phyloP scores from a whole-genome alignment of 2,113 vertebrate species.

The Trinectes maculatus region DNA sequence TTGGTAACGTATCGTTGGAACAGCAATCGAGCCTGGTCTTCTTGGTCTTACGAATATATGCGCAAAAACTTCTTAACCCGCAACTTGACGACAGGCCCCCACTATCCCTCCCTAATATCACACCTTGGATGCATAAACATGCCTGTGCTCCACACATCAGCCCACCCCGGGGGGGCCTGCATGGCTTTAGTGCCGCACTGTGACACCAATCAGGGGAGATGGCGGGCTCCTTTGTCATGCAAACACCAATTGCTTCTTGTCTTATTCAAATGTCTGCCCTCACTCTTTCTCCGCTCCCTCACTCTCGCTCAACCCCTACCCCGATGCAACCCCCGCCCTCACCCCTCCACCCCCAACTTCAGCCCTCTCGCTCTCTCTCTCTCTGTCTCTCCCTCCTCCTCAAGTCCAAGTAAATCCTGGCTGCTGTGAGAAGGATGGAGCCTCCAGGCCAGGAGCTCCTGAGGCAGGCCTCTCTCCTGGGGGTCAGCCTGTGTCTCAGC shows the following conservation, averaged over 20 bases:
- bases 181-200: constrained; percentile 80
- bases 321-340: constrained; percentile 15
- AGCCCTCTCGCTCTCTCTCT: constrained; percentile 51
- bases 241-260: constrained; percentile 83
- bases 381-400: constrained; percentile 60
- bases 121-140: constrained; percentile 85
- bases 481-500: constrained; percentile 76
- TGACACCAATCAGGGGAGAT: constrained; percentile 87
- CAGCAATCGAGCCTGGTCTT: constrained; percentile 27
- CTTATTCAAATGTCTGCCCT: constrained; percentile 84
- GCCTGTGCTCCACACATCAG: constrained; percentile 79
- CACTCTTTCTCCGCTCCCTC: constrained; percentile 72
- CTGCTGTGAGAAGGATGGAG: constrained; percentile 52
- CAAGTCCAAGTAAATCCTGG: constrained; percentile 85
- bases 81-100: constrained; percentile 67
- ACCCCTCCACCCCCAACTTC: constrained; percentile 59
- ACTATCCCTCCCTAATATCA: constrained; percentile 76
- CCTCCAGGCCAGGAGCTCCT: constrained; percentile 63
- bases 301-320: constrained; percentile 65
- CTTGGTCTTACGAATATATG: constrained; percentile 62
- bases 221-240: constrained; percentile 85
- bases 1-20: constrained; percentile 18
- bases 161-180: constrained; percentile 75
- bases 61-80: constrained; percentile 60
- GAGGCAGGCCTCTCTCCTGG: constrained; percentile 79